Percentiles rank a stretch among this genome's conserved stretches.
Evolutionary conservation across 1,140 invertebrate species (phyloP).

Genomic region (Himalopsyche phryganea): DNA sequence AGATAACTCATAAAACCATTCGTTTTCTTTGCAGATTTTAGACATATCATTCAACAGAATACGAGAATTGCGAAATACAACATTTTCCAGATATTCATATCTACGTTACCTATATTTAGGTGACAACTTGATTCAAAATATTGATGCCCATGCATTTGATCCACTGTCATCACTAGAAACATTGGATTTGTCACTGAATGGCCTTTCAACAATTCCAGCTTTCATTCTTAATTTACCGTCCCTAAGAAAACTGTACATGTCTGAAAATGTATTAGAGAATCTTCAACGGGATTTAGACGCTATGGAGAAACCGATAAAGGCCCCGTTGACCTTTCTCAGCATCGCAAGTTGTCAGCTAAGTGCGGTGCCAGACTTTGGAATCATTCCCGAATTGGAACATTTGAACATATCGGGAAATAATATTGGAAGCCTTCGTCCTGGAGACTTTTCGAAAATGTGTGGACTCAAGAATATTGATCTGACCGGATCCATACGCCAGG

Average conservation of each 20-base stretch:
- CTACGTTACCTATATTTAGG: constrained; percentile 57
- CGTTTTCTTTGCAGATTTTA: constrained; percentile 53
- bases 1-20: too few relatives aligned
- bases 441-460: constrained; percentile 45
- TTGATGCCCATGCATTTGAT: constrained; percentile 55
- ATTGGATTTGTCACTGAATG: constrained; percentile 58
- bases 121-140: constrained; percentile 59
- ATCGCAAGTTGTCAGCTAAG: constrained; percentile 54
- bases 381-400: constrained; percentile 45
- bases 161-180: constrained; percentile 52
- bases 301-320: constrained; percentile 51
- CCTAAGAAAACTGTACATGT: constrained; percentile 56
- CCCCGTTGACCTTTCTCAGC: constrained; percentile 54
- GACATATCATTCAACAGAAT: constrained; percentile 62
- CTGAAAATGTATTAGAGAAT: constrained; percentile 53
- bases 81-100: constrained; percentile 54
- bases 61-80: constrained; percentile 52
- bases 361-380: constrained; percentile 52
- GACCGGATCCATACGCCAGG: constrained; percentile 40
- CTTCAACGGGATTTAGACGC: constrained; percentile 41
- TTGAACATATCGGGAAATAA: constrained; percentile 50
- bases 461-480: constrained; percentile 46
- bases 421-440: constrained; percentile 37
- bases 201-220: constrained; percentile 52
- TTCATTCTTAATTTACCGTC: constrained; percentile 55